These are phyloP conservation scores for Grallaria varia DNA, from an alignment of 2,113 vertebrate genomes.

Conservation along the genomic window DNA sequence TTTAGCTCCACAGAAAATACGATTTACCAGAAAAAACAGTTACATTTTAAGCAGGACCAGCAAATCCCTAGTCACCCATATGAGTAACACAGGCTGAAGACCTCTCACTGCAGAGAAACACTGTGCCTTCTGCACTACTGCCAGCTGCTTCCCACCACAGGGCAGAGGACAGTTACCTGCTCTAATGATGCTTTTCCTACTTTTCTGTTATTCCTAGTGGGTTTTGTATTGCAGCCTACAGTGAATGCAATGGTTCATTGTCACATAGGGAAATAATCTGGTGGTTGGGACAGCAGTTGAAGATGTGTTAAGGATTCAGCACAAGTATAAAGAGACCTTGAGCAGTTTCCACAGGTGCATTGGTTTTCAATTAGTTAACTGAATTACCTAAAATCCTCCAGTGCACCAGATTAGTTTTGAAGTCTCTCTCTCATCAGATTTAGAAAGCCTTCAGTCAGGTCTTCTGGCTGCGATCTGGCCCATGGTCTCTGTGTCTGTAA, in stretches of 20 bases:
- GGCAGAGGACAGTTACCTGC: not conserved
- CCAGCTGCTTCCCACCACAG: not conserved
- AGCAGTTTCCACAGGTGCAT: not conserved
- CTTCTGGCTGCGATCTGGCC: not conserved
- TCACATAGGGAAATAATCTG: not conserved
- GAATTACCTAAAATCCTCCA: not conserved
- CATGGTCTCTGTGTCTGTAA: not conserved
- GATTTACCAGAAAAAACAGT: not conserved
- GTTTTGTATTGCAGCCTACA: not conserved
- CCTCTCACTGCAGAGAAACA: not conserved
- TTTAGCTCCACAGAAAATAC: not conserved
- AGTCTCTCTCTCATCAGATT: not conserved
- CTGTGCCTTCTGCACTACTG: not conserved
- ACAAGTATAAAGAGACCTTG: not conserved
- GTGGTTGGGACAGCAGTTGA: not conserved
- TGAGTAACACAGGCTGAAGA: not conserved
- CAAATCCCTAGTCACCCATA: not conserved
- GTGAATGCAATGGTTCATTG: not conserved
- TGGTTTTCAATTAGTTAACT: not conserved
- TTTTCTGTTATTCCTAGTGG: not conserved
- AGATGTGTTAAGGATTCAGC: not conserved
- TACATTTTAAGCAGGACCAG: not conserved
- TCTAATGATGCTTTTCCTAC: not conserved
- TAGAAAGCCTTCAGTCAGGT: not conserved
- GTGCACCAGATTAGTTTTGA: not conserved